Evolutionary conservation across 2,113 vertebrate species (phyloP).

Genomic region (Vireo altiloquus): DNA sequence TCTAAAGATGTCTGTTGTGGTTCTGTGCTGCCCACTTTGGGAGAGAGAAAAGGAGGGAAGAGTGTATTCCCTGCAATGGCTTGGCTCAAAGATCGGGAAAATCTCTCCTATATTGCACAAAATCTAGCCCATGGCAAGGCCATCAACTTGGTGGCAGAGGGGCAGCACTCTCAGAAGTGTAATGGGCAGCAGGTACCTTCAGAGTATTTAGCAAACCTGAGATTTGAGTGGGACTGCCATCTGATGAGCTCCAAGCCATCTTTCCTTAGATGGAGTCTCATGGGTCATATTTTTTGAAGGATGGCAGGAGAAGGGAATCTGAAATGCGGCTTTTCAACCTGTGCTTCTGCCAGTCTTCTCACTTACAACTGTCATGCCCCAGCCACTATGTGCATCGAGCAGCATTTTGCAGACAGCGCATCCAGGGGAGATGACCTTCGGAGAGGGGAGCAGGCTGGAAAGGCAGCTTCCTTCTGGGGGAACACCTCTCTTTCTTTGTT

Average conservation of each 20-base stretch:
- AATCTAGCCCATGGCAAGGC: neutral
- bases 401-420: neutral
- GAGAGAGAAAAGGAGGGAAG: neutral
- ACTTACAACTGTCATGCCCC: neutral
- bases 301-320: neutral
- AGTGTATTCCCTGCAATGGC: neutral
- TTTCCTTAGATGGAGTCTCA: neutral
- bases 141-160: neutral
- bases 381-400: neutral
- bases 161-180: fast-evolving
- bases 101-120: neutral
- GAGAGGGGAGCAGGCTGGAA: neutral
- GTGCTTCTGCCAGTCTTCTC: neutral
- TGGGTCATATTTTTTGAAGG: neutral
- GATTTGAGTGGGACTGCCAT: neutral
- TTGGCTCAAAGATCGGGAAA: neutral
- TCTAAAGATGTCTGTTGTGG: neutral
- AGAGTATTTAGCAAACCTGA: neutral
- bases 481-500: conserved; percentile 20
- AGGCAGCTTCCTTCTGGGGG: conserved; percentile 2
- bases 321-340: neutral
- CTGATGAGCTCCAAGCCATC: neutral
- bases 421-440: conserved; percentile 37
- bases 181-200: neutral
- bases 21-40: neutral